Conservation (phyloP, 2,113 vertebrate species). For the Sebastes fasciatus region DNA sequence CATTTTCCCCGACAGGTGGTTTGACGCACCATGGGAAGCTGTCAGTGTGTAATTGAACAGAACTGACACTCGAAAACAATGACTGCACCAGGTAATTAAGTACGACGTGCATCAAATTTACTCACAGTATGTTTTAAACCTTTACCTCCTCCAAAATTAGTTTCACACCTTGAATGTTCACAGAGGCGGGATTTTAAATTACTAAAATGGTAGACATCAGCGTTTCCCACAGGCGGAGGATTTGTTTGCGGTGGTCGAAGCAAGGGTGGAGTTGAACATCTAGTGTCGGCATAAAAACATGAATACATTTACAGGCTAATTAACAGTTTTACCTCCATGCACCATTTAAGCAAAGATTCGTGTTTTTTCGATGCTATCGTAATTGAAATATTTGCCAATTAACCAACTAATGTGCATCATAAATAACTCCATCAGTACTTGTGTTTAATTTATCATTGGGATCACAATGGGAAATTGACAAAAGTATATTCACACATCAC, state of each 20-base stretch:
- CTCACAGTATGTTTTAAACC: not conserved
- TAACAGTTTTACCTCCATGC: not conserved
- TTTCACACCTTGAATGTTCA: not conserved
- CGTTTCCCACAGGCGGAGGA: not conserved
- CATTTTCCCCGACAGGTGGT: not conserved
- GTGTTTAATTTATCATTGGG: not conserved
- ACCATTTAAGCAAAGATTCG: not conserved
- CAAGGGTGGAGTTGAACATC: no score
- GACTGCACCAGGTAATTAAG: slow-evolving; percentile 5
- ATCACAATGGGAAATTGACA: not conserved
- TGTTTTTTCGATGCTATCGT: not conserved
- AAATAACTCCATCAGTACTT: not conserved
- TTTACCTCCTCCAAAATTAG: not conserved
- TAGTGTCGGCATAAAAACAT: not conserved
- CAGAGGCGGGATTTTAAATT: not conserved
- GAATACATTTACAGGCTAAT: not conserved
- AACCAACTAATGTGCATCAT: not conserved
- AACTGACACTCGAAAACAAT: slow-evolving; percentile 15
- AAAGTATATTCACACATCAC: not conserved
- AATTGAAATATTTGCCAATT: slow-evolving; percentile 14
- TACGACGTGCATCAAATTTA: slow-evolving; percentile 9
- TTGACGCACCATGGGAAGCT: not conserved
- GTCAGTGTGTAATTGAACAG: not conserved
- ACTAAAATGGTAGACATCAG: not conserved
- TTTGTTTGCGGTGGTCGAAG: not conserved